Base-by-base conservation (phyloP, 2,113 vertebrate genomes). In the Panthera leo region DNA sequence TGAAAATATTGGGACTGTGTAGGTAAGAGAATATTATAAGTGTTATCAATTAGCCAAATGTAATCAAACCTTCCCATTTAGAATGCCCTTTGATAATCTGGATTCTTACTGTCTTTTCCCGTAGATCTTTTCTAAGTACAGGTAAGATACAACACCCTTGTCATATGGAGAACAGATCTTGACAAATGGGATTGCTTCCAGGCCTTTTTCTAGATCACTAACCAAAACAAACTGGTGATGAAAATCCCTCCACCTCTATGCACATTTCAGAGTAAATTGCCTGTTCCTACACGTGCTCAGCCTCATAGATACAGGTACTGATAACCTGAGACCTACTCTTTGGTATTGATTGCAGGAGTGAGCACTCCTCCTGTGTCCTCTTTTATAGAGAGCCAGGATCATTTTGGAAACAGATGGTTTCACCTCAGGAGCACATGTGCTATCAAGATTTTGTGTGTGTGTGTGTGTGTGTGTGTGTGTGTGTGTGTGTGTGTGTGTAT, bases 371-470 rank as follows among this genome's bases (percentile, higher is more conserved):
- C n/a, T 1, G 3, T 25, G 79, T 86, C 67, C 21, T 94, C 71
- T 94, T 93, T 86, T 70, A 55, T 53, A 84, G 87, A 92, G 91
- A 85, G 78, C 61, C 58, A 75, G 67, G 89, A 58, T 97, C 85
- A 2, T 79, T 96, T 90, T 84, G 75, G 86, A 91, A 95, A 94
- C 92, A 93, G 96, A 91, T 92, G 82, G 85, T 87, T 96, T 97
- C 36, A 85, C 55, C 94, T 88, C 61, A 68, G 42, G 71, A 97
- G 76, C 42, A 58, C 67, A 95, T 67, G 23, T 89, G 79, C 89
- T 95, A 34, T 93, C 45, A 85, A 67, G 79, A 53, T 61, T 14
- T 36, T 29, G 65, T 67, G 29, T 67, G 65, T 67, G 31, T 45
- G 34, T 18, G 3, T 58, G 36, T 45, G 70, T n/a, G 29, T 79